Percentiles rank a stretch among this genome's conserved stretches.
These are phyloP conservation scores for Sphaerophoria taeniata DNA, from an alignment of 2,888 invertebrate genomes.

Conservation along the genomic window DNA sequence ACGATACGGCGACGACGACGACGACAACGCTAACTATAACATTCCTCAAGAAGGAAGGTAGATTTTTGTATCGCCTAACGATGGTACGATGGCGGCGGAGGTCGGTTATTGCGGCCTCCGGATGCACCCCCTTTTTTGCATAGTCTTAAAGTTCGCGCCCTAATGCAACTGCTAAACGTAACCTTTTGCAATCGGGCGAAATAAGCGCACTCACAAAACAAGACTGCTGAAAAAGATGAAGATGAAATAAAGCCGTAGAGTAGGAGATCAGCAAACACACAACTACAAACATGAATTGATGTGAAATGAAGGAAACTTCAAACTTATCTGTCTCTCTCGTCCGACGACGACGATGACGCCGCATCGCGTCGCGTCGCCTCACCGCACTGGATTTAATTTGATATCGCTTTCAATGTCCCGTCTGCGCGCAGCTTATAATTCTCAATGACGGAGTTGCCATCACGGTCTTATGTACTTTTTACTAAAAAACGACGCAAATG, in stretches of 20 bases:
- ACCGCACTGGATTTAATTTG: slow-evolving; percentile 56
- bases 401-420: slow-evolving; percentile 40
- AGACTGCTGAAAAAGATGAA: slow-evolving; percentile 62
- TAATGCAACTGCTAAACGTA: slow-evolving; percentile 29
- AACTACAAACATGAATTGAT: slow-evolving; percentile 2
- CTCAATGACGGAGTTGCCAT: slow-evolving; percentile 17
- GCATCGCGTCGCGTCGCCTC: too few relatives aligned
- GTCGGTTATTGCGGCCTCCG: neutral
- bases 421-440: slow-evolving; percentile 34
- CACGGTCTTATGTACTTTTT: too few relatives aligned
- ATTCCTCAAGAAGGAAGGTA: slow-evolving; percentile 63
- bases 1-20: slow-evolving; percentile 32
- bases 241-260: slow-evolving; percentile 51
- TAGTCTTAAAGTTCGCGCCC: neutral
- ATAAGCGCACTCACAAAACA: slow-evolving; percentile 56
- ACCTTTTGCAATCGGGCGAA: slow-evolving; percentile 64
- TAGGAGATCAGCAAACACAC: slow-evolving; percentile 37
- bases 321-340: slow-evolving; percentile 34
- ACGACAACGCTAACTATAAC: slow-evolving; percentile 63
- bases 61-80: slow-evolving; percentile 18
- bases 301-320: slow-evolving; percentile 14
- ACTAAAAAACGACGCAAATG: too few relatives aligned
- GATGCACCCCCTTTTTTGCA: neutral
- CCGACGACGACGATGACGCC: neutral
- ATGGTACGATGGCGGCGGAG: neutral